Evolutionary conservation across 37 sponge, comb jelly and placozoan species (phyloP).

Genomic region (Cliona cf. orientalis): DNA sequence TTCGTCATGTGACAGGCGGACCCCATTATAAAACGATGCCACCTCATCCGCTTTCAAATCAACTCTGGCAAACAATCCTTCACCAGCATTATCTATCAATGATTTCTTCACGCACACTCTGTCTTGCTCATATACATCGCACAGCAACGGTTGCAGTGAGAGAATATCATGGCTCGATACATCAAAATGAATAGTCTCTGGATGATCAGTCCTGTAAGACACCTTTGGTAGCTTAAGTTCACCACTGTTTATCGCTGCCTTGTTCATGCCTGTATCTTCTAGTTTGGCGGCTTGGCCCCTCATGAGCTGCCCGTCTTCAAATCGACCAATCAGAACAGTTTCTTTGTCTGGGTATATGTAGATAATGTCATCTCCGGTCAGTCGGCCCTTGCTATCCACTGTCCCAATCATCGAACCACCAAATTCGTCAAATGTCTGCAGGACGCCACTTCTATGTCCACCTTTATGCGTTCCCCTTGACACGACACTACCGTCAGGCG

Average conservation of each 20-base stretch:
- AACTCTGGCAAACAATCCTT: slow-evolving; percentile 75
- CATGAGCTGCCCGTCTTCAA: slow-evolving; percentile 49
- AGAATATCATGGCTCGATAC: slow-evolving; percentile 38
- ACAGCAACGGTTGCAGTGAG: slow-evolving; percentile 28
- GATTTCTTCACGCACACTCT: slow-evolving; percentile 47
- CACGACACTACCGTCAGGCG: slow-evolving; percentile 9
- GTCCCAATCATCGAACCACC: slow-evolving; percentile 49
- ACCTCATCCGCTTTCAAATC: slow-evolving; percentile 31
- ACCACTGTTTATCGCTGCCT: too few species aligned
- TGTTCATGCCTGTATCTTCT: background rate
- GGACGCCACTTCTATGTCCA: slow-evolving; percentile 25
- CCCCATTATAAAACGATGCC: slow-evolving; percentile 77
- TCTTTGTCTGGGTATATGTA: slow-evolving; percentile 73
- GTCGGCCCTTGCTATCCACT: slow-evolving; percentile 45
- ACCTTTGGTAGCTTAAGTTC: background rate
- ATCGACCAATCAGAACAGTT: slow-evolving; percentile 55
- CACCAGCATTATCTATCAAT: slow-evolving; percentile 52
- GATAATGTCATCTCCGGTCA: slow-evolving; percentile 56
- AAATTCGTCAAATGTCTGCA: slow-evolving; percentile 56
- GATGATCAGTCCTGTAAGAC: background rate
- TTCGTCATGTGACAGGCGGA: slow-evolving; percentile 58
- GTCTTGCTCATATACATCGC: slow-evolving; percentile 69
- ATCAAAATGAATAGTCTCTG: slow-evolving; percentile 6
- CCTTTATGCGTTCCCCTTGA: slow-evolving; percentile 51
- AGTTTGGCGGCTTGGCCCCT: slow-evolving; percentile 32